phyloP scores from a whole-genome alignment of 2,113 vertebrate genomes.

The Syngnathus typhle region DNA sequence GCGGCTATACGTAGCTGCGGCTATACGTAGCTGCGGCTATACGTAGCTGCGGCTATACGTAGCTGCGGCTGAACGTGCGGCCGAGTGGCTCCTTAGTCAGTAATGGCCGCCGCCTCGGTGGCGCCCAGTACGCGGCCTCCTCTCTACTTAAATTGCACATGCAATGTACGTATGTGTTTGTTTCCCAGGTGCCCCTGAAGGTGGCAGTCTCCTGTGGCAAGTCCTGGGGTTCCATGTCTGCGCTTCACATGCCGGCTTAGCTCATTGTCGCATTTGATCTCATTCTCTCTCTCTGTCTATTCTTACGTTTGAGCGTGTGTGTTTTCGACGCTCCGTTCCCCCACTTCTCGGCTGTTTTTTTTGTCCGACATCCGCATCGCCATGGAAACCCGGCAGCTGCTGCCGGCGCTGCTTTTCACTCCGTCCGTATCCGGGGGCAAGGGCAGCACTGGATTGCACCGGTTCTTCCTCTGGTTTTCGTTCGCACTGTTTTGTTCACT shows the following conservation, averaged over 20 bases:
- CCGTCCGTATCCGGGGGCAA: conserved; percentile 81
- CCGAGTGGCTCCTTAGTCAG: too few species aligned
- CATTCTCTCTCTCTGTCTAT: too few species aligned
- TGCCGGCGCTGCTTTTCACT: conserved; percentile 69
- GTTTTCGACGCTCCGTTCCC: conserved; percentile 29
- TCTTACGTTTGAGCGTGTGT: background rate
- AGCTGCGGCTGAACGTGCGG: too few species aligned
- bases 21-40: too few species aligned
- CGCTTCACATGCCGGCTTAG: conserved; percentile 55
- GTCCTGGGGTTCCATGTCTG: conserved; percentile 87
- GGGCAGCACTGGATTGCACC: conserved; percentile 71
- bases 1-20: too few species aligned
- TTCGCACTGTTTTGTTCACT: conserved; percentile 7
- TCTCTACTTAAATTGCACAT: background rate
- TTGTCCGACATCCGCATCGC: conserved; percentile 67
- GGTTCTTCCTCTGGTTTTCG: conserved; percentile 50
- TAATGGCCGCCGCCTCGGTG: too few species aligned
- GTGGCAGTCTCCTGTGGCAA: conserved; percentile 78
- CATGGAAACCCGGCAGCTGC: conserved; percentile 78
- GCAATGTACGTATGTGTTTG: conserved; percentile 7
- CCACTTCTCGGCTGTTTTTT: conserved; percentile 49
- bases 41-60: too few species aligned
- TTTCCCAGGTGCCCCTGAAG: conserved; percentile 84
- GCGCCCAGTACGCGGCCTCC: too few species aligned
- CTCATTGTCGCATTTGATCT: background rate